A percentile compares a stretch with the other conserved stretches of the same genome.
Evolutionary conservation across 1,140 invertebrate genomes (phyloP).

Genomic region (Latrodectus geometricus): DNA sequence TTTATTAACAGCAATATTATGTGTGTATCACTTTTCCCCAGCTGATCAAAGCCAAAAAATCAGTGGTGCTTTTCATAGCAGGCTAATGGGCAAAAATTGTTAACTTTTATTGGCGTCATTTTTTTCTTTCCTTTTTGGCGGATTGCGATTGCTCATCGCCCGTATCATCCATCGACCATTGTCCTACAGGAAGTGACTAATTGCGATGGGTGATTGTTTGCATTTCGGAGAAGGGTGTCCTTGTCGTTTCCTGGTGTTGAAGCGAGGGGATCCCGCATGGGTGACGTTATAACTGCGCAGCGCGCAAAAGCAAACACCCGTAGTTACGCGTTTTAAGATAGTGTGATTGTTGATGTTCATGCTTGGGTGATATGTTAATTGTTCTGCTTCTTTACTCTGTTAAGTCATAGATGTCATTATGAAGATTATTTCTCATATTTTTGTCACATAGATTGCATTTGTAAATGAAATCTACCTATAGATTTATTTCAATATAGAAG

Average conservation of each 20-base stretch:
- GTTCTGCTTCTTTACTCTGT: background rate
- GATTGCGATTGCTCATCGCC: background rate
- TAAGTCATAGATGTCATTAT: too few species aligned
- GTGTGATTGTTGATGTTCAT: background rate
- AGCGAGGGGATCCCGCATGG: background rate
- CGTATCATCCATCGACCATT: conserved; percentile 18
- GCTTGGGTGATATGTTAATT: background rate
- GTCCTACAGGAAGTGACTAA: conserved; percentile 49
- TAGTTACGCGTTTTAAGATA: background rate
- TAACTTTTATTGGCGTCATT: background rate
- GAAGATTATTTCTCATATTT: too few species aligned
- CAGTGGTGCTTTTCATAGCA: conserved; percentile 24
- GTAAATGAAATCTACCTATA: too few species aligned
- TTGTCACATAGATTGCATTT: too few species aligned
- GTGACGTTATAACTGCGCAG: background rate
- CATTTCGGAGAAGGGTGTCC: background rate
- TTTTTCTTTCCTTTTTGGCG: background rate
- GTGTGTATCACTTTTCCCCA: background rate
- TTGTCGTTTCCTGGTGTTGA: conserved; percentile 34
- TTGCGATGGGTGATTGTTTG: conserved; percentile 25
- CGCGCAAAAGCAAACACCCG: background rate
- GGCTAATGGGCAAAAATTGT: background rate
- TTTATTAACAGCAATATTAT: background rate
- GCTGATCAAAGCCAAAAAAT: conserved; percentile 16
- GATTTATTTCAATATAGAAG: too few species aligned